These are phyloP conservation scores for Sciurus niger DNA, from an alignment of 2,113 vertebrate species.

Conservation along the genomic window DNA sequence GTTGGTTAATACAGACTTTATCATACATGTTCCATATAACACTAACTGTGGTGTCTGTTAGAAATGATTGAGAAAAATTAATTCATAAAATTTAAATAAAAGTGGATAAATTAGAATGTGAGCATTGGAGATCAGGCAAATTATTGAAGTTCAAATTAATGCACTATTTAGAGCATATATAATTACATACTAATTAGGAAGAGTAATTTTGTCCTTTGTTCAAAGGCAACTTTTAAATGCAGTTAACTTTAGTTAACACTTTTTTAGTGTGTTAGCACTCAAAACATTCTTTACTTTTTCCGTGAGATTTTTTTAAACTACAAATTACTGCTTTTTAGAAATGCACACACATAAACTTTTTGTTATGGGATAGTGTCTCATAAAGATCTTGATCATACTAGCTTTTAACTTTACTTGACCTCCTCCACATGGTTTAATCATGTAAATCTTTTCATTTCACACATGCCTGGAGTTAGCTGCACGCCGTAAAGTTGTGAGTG, in stretches of 20 bases:
- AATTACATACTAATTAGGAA: neutral
- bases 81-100: conserved; percentile 28
- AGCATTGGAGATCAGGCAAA: neutral
- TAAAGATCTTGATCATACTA: neutral
- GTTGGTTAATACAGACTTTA: neutral
- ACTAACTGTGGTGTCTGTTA: neutral
- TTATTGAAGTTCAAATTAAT: conserved; percentile 8
- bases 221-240: neutral
- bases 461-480: conserved; percentile 39
- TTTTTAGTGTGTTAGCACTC: neutral
- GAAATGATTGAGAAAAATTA: neutral
- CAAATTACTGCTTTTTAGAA: neutral
- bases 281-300: neutral
- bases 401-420: conserved; percentile 17
- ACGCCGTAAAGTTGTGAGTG: conserved; percentile 16
- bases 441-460: conserved; percentile 68
- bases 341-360: neutral
- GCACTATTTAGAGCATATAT: neutral
- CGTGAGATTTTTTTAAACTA: neutral
- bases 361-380: neutral
- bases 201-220: neutral
- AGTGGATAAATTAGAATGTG: neutral
- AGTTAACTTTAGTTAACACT: neutral
- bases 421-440: conserved; percentile 58
- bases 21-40: neutral